Evolutionary conservation across 2,113 vertebrate species (phyloP).

Genomic region (Thymallus thymallus): DNA sequence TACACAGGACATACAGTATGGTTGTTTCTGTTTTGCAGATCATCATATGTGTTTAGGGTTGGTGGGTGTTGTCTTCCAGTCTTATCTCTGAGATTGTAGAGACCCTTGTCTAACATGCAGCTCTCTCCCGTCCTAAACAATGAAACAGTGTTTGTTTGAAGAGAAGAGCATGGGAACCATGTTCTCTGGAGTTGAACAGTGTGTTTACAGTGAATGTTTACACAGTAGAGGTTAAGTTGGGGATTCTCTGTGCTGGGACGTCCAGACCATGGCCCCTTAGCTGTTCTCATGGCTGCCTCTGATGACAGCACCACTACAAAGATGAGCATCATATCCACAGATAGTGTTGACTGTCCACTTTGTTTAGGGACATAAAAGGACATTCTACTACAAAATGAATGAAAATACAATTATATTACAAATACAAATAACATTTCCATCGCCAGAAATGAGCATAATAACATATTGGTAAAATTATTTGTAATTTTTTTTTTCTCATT

Average conservation of each 20-base stretch:
- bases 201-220: slow-evolving; percentile 4
- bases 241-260: not conserved
- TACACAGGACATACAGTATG: too few relatives aligned
- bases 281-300: not conserved
- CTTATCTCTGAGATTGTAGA: not conserved
- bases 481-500: too few relatives aligned
- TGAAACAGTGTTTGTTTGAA: not conserved
- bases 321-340: not conserved
- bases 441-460: too few relatives aligned
- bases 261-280: not conserved
- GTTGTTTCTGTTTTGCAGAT: too few relatives aligned
- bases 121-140: too few relatives aligned
- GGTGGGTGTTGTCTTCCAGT: not conserved
- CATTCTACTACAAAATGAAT: too few relatives aligned
- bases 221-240: not conserved
- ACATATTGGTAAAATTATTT: too few relatives aligned
- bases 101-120: not conserved
- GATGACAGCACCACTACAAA: not conserved
- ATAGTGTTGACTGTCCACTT: not conserved
- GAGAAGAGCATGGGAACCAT: not conserved
- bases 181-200: slow-evolving; percentile 11
- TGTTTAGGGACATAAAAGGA: too few relatives aligned
- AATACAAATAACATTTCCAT: too few relatives aligned
- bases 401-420: too few relatives aligned
- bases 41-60: not conserved